These are phyloP conservation scores for Indicator maculatus DNA, from an alignment of 2,113 vertebrate genomes.

Conservation along the genomic window DNA sequence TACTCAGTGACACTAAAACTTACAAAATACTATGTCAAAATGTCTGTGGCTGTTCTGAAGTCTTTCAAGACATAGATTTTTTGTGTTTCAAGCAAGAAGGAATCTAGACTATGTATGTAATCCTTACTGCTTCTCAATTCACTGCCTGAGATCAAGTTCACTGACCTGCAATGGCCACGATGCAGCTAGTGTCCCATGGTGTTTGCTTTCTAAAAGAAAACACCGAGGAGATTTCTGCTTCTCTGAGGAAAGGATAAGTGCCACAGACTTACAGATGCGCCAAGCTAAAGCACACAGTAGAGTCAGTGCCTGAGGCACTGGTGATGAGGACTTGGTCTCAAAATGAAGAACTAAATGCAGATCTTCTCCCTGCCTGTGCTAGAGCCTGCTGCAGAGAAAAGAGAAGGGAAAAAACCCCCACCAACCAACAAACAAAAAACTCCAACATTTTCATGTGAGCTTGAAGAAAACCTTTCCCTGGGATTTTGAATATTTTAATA, in stretches of 20 bases:
- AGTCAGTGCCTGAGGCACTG: neutral
- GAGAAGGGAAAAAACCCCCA: too few species aligned
- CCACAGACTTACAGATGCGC: neutral
- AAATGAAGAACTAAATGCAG: constrained; percentile 21
- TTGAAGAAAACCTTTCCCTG: neutral
- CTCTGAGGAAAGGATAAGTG: neutral
- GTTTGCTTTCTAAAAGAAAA: neutral
- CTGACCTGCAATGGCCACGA: neutral
- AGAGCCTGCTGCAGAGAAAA: neutral
- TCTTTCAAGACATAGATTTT: neutral
- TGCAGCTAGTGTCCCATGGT: neutral
- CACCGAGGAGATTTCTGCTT: neutral
- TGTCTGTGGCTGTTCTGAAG: neutral
- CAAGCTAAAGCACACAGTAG: neutral
- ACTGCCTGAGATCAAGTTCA: neutral
- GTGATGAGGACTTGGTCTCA: neutral
- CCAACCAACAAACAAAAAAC: neutral
- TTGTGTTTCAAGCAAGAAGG: neutral
- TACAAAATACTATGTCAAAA: neutral
- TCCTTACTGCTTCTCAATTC: neutral
- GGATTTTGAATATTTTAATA: neutral
- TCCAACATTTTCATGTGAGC: neutral
- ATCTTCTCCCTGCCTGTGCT: constrained; percentile 10
- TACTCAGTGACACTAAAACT: neutral
- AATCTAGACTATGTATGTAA: neutral